Evolutionary conservation across 2,888 invertebrate genomes (phyloP), one percentile per base, ranked within the genome.

Genomic region (Hofmannophila pseudospretella): DNA sequence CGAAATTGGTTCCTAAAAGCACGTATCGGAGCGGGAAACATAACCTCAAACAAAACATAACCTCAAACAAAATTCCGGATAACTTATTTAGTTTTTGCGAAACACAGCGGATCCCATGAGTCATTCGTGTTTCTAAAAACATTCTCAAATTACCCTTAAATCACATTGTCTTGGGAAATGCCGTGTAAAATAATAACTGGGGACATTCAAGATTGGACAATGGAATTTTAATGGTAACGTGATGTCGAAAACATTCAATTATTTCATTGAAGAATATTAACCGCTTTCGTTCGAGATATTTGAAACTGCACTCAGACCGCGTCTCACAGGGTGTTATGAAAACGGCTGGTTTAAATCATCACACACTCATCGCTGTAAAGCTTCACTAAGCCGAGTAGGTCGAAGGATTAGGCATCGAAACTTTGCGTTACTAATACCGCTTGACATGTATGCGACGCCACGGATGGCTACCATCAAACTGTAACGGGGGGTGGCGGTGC

Each of bases 401-500:
- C 69, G 72, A 66, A 43, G 54, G 58, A 44, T 61, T 66, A 75
- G 74, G 69, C 57, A 43, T 51, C 49, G 50, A 42, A 53, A 58
- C 46, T 55, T 48, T 61, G 61, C 65, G 67, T 62, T 75, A 84
- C 82, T 81, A 84, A 84, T 80, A 69, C 73, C 72, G 82, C 84
- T 82, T 82, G 62, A 69, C 73, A 67, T 50, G 45, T 58, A 49
- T 53, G 52, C 72, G 73, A 60, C 76, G 75, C 74, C 72, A 58
- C 72, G 75, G 76, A 66, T 63, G 78, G 69, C 70, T 70, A 70
- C 73, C 79, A 71, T 71, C 75, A 73, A 58, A 61, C 46, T 55
- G 47, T 57, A 55, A 57, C 63, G 85, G 85, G 84, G 85, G 84
- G 85, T 84, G 85, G 84, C 85, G 86, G 85, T 84, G 85, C 85